phyloP scores from a whole-genome alignment of 2,888 invertebrate genomes.

The Tethea ocularis region DNA sequence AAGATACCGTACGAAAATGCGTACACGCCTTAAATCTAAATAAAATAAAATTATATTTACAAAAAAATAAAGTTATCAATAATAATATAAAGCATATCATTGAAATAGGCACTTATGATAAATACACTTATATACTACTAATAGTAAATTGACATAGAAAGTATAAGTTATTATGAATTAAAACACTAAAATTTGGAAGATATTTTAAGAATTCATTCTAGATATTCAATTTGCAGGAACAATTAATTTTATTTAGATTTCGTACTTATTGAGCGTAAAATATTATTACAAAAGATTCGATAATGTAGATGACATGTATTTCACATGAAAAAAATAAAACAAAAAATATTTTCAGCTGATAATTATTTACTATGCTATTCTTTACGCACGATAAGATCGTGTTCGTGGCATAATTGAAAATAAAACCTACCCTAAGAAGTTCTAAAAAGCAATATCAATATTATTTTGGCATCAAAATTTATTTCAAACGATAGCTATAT shows the following conservation, averaged over 20 bases:
- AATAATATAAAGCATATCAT: slow-evolving; percentile 16
- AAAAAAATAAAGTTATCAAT: slow-evolving; percentile 23
- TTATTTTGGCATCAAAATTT: slow-evolving; percentile 67
- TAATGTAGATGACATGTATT: too few relatives aligned
- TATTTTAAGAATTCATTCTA: not conserved
- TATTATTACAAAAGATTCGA: not conserved
- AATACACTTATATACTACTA: too few relatives aligned
- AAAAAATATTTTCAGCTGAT: too few relatives aligned
- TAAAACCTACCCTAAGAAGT: not conserved
- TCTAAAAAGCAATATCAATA: slow-evolving; percentile 29
- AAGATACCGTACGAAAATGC: not conserved
- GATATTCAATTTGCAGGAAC: not conserved
- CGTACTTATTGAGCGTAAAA: not conserved
- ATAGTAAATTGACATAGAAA: slow-evolving; percentile 10
- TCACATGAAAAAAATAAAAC: too few relatives aligned
- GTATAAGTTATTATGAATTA: not conserved
- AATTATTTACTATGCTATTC: not conserved
- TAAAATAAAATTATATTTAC: slow-evolving; percentile 38
- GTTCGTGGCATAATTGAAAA: not conserved
- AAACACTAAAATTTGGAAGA: not conserved
- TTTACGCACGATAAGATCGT: not conserved
- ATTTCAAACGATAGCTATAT: slow-evolving; percentile 36
- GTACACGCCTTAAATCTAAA: slow-evolving; percentile 15
- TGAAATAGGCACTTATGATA: slow-evolving; percentile 19
- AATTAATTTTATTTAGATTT: not conserved